Base-by-base conservation (phyloP, 2,113 vertebrate species). In the Leptodactylus fuscus region DNA sequence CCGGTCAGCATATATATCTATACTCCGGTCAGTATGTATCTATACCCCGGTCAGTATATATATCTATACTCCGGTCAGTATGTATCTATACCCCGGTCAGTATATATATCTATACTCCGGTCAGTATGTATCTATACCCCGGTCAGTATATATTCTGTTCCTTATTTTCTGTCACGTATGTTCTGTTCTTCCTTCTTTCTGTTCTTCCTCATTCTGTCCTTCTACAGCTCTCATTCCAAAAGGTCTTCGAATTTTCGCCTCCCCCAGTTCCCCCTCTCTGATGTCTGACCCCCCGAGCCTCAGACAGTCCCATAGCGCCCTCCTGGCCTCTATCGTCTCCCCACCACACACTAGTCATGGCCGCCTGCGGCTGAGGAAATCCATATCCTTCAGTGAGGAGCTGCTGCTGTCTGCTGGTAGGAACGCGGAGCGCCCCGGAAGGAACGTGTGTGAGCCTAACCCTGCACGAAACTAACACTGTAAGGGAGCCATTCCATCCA, bases 371-470 rank as follows among this genome's bases (percentile, higher is more conserved):
- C 96, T 99, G 95, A 97, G 97, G 97, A 98, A 97, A 95, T 96
- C 96, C 88, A 95, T 98, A 93, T 99, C 97, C 93, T 98, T 98
- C 97, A 97, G 94, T 91, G 97, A 97, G 94, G 96, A 98, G 94
- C 94, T 99, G 93, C 95, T 98, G 93, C 96, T 96, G 81, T 58
- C 76, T 95, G 95, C 94, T 93, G 98, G 97, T 98, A 98, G 97
- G 97, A 96, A n/a, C n/a, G n/a, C n/a, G n/a, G n/a, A n/a, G n/a
- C n/a, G n/a, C n/a, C n/a, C n/a, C n/a, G n/a, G n/a, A n/a, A n/a
- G n/a, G n/a, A n/a, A n/a, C n/a, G n/a, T n/a, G n/a, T n/a, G n/a
- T n/a, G n/a, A n/a, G n/a, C n/a, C n/a, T n/a, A n/a, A n/a, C n/a
- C n/a, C n/a, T n/a, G n/a, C n/a, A n/a, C n/a, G 48, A 51, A 13